phyloP scores from a whole-genome alignment of 1,140 invertebrate genomes.

The Glomeris maerens region DNA sequence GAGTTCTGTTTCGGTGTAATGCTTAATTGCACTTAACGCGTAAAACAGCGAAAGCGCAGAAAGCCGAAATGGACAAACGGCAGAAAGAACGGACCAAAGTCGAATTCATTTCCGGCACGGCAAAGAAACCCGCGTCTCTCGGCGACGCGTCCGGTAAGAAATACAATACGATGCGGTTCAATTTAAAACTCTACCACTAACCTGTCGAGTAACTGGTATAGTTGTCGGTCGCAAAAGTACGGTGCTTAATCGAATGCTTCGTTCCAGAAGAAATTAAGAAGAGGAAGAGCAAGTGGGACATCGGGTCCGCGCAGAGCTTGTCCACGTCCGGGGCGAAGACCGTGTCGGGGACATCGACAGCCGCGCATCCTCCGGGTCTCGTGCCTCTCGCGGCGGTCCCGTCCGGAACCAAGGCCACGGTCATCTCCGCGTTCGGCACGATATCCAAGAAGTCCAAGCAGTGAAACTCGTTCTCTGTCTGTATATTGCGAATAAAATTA shows the following conservation, averaged over 20 bases:
- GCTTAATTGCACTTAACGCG: too few relatives aligned
- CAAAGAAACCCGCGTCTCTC: conserved; percentile 20
- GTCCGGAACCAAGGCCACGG: conserved; percentile 66
- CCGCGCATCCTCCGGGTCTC: conserved; percentile 37
- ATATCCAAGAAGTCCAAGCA: conserved; percentile 51
- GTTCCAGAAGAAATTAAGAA: conserved; percentile 45
- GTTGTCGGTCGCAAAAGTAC: too few relatives aligned
- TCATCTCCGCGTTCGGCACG: conserved; percentile 71
- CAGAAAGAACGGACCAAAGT: conserved; percentile 80
- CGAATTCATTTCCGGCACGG: conserved; percentile 68
- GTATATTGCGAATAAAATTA: too few relatives aligned
- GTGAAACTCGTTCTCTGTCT: too few relatives aligned
- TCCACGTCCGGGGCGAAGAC: conserved; percentile 26
- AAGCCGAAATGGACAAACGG: conserved; percentile 77
- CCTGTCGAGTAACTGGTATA: too few relatives aligned
- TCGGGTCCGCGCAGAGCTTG: conserved; percentile 40
- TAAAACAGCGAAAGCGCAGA: conserved; percentile 63
- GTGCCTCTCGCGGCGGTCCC: conserved; percentile 56
- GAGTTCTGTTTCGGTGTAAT: too few relatives aligned
- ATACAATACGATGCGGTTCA: neutral
- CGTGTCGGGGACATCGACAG: neutral
- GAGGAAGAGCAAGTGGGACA: conserved; percentile 81
- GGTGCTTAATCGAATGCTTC: neutral
- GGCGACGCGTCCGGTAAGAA: neutral
- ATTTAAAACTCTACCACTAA: neutral